phyloP scores from a whole-genome alignment of 2,888 invertebrate genomes.

The Physocephala rufipes region DNA sequence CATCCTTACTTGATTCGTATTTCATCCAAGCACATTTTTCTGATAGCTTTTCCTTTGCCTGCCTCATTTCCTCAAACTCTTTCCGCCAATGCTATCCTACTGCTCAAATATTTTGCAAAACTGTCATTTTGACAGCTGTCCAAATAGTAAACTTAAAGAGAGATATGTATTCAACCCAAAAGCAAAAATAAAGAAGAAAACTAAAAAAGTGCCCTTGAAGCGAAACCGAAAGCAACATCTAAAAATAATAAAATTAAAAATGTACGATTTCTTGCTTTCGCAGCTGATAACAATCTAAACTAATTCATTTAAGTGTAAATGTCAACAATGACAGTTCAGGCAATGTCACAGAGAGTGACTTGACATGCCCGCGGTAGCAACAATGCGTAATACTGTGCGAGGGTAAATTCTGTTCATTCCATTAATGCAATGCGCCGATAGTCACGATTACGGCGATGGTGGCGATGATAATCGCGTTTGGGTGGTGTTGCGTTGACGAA shows the following conservation, averaged over 20 bases:
- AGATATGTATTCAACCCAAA: not conserved
- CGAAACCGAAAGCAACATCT: not conserved
- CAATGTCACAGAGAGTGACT: constrained; percentile 27
- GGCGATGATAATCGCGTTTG: not conserved
- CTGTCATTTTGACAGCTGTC: constrained; percentile 44
- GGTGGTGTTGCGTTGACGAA: too few species aligned
- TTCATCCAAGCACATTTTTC: too few species aligned
- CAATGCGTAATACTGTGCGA: not conserved
- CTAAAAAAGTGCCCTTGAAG: not conserved
- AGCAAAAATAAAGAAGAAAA: constrained; percentile 1
- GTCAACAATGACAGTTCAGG: constrained; percentile 42
- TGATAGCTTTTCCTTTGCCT: not conserved
- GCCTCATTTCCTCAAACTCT: not conserved
- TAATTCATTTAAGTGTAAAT: constrained; percentile 42
- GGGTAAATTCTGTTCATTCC: not conserved
- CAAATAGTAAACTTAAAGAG: constrained; percentile 38
- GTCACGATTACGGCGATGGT: too few species aligned
- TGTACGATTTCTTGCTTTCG: not conserved
- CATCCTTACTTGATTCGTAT: too few species aligned
- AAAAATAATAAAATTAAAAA: too few species aligned
- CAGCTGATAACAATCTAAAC: constrained; percentile 29
- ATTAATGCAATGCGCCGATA: too few species aligned
- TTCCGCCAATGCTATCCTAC: not conserved
- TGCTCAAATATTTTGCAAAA: constrained; percentile 16
- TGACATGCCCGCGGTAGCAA: constrained; percentile 16